phyloP scores from a whole-genome alignment of 2,888 invertebrate species.

The Calliopum simillimum region DNA sequence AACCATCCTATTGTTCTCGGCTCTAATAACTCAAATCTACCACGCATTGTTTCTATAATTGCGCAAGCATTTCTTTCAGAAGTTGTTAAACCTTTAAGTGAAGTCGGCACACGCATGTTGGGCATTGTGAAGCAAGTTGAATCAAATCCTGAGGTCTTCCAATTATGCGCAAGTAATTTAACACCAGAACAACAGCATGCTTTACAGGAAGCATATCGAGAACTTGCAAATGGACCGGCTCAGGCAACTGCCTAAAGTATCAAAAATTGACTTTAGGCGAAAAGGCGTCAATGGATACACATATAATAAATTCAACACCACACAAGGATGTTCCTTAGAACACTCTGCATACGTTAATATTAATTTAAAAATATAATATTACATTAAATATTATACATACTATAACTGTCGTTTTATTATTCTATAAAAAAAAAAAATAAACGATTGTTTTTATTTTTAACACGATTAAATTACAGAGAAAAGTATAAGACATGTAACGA shows the following conservation, averaged over 20 bases:
- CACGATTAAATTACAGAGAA: constrained; percentile 14
- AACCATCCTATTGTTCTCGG: constrained; percentile 91
- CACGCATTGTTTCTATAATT: constrained; percentile 86
- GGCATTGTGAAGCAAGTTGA: constrained; percentile 89
- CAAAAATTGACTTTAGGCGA: background rate
- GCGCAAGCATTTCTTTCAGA: constrained; percentile 90
- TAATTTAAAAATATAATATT: constrained; percentile 22
- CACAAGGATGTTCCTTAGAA: constrained; percentile 2
- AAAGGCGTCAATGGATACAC: background rate
- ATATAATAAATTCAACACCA: constrained; percentile 8
- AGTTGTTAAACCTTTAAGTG: constrained; percentile 80
- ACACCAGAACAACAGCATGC: constrained; percentile 86
- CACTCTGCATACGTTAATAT: constrained; percentile 17
- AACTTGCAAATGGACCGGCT: constrained; percentile 56
- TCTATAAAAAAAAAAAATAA: constrained; percentile 5
- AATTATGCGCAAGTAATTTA: constrained; percentile 81
- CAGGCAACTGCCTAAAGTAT: constrained; percentile 40
- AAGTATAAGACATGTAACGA: constrained; percentile 16
- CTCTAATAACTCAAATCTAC: constrained; percentile 88
- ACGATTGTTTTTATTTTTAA: constrained; percentile 11
- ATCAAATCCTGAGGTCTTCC: constrained; percentile 82
- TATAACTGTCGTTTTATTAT: constrained; percentile 25
- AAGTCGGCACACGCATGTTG: constrained; percentile 83
- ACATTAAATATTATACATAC: constrained; percentile 17
- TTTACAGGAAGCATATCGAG: constrained; percentile 76